A percentile compares a stretch with the other conserved stretches of the same genome.
Conservation (phyloP, 2,888 invertebrate species). For the Athripsodes cinereus region DNA sequence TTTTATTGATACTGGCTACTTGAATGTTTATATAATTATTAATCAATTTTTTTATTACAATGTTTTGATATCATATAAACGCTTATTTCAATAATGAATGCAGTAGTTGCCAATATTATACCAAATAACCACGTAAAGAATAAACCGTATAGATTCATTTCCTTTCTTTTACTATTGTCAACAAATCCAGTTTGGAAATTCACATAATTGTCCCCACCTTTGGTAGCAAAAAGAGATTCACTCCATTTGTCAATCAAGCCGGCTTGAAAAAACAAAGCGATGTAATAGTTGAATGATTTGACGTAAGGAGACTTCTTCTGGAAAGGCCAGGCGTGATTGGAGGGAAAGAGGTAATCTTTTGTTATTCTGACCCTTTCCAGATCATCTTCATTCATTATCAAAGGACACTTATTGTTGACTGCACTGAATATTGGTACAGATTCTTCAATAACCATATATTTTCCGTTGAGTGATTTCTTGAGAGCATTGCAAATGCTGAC, state of each 20-base stretch:
- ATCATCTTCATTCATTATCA: constrained; percentile 5
- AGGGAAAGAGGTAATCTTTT: constrained; percentile 17
- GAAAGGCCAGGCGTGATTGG: constrained; percentile 23
- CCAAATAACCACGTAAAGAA: constrained; percentile 20
- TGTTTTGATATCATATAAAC: background rate
- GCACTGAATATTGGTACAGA: constrained; percentile 10
- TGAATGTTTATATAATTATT: background rate
- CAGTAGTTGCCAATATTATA: constrained; percentile 7
- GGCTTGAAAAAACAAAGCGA: constrained; percentile 11
- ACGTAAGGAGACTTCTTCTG: constrained; percentile 21
- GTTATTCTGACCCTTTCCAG: constrained; percentile 14
- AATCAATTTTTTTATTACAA: background rate
- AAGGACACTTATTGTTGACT: constrained; percentile 15
- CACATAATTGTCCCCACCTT: background rate
- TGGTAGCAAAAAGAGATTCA: background rate
- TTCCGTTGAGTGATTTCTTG: constrained; percentile 5
- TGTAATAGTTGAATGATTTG: constrained; percentile 14
- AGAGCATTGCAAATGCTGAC: constrained; percentile 16
- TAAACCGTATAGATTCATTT: constrained; percentile 11
- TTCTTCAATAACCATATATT: constrained; percentile 21
- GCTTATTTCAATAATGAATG: constrained; percentile 4
- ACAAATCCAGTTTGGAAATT: constrained; percentile 7
- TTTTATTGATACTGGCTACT: too few species aligned
- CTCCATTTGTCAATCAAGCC: constrained; percentile 18
- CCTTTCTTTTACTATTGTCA: background rate